Conservation (phyloP, 2,888 invertebrate species). For the Nematopogon swammerdamellus region DNA sequence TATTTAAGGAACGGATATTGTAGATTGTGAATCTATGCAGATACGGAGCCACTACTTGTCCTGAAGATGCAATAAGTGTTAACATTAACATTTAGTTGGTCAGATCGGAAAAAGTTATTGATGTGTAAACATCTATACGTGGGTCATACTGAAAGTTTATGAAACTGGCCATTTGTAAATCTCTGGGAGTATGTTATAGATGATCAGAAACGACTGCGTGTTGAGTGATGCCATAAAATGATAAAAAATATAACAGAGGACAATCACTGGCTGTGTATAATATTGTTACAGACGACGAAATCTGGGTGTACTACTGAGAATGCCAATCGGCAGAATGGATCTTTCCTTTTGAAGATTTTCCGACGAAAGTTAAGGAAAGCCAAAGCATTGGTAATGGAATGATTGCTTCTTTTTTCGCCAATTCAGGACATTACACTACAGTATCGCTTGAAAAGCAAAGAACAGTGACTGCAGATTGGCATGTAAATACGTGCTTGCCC, state of each 20-base stretch:
- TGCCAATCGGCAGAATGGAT: slow-evolving; percentile 4
- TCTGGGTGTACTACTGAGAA: slow-evolving; percentile 3
- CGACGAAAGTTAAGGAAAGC: slow-evolving; percentile 3
- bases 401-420: slow-evolving; percentile 5
- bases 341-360: slow-evolving; percentile 5
- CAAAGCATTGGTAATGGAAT: slow-evolving; percentile 4
- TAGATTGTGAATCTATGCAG: no score
- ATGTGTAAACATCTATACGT: no score
- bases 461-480: neutral
- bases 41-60: no score
- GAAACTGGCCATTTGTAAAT: no score
- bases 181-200: neutral
- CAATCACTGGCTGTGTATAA: slow-evolving; percentile 1
- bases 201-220: neutral
- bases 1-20: no score
- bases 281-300: slow-evolving; percentile 5
- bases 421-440: slow-evolving; percentile 5
- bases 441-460: slow-evolving; percentile 2
- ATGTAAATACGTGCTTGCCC: no score
- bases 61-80: no score
- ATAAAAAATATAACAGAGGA: neutral
- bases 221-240: neutral
- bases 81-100: no score
- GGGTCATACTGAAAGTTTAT: no score
- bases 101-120: no score